Evolutionary conservation across 1,140 invertebrate genomes (phyloP), one percentile per base, ranked within the genome.

Genomic region (Panulirus ornatus): DNA sequence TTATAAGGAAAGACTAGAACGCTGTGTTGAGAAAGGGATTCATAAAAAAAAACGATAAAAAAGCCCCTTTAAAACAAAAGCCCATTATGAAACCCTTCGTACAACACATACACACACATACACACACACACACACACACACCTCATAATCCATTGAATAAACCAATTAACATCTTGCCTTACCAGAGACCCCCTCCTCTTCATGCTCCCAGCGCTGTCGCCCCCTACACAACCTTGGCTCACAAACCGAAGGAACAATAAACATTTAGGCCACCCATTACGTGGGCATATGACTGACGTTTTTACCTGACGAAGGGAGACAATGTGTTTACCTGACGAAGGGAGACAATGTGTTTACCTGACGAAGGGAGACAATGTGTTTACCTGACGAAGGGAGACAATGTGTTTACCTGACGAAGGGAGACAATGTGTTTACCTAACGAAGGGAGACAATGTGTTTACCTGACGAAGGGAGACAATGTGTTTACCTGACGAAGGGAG

Each of bases 391-490:
- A n/a, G n/a, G n/a, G n/a, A n/a, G n/a, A n/a, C n/a, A n/a, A 66
- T 6, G 16, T 66, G 27, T 63, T 63, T 63, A 6, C n/a, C n/a
- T 66, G 0, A 0, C 5, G 44, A 27, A 34, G 58, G 11, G 58
- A 66, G 58, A 66, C n/a, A 66, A 66, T 30, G 58, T 66, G 27
- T 30, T n/a, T n/a, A n/a, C n/a, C n/a, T n/a, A n/a, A n/a, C n/a
- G n/a, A n/a, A n/a, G n/a, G n/a, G n/a, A n/a, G n/a, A n/a, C n/a
- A n/a, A 66, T 6, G 16, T 66, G 27, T 63, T 63, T 63, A 6
- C n/a, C n/a, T 66, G 0, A 0, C 5, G 44, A 27, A 34, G 58
- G 11, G 58, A 66, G 58, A 66, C n/a, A 66, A 66, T 30, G 58
- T 66, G 27, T 30, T n/a, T n/a, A n/a, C n/a, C n/a, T n/a, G n/a